Base-by-base conservation (phyloP, 2,113 vertebrate genomes). In the Alethe castanea region DNA sequence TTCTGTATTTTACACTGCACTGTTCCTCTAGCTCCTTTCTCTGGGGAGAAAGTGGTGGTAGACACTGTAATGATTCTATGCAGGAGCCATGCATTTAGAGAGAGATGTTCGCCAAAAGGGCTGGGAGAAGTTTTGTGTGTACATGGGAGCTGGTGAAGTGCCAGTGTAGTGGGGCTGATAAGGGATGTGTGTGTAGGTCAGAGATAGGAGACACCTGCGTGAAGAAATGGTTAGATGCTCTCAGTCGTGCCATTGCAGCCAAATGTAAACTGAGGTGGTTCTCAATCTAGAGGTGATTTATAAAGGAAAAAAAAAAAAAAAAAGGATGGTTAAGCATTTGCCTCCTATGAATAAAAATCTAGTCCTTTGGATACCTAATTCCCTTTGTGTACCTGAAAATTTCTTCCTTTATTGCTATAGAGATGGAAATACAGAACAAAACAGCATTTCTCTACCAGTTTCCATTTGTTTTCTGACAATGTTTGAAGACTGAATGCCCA, bases 101-200 rank as follows among this genome's bases (percentile, higher is more conserved):
- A 5, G 8, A 59, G 2, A 28, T 2, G 19, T 23, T 71, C 22
- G 38, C 26, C 33, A 67, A 45, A 54, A 9, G 2, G 13, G 1
- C 11, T 48, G n/a, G 22, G 19, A 72, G 52, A 24, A 81, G 2
- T 29, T 81, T 74, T 42, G 50, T 86, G 42, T n/a, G 19, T 13
- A 35, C 4, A 1, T 13, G 16, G 12, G 42, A 40, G 14, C 9
- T 52, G n/a, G 4, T 0, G 2, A n/a, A 10, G 29, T 45, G 64
- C 13, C 36, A 11, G 8, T 12, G 4, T 33, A 35, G 33, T 50
- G 26, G 38, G 14, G 22, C 22, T 67, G 26, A 15, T 33, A 28
- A 33, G 53, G 33, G 22, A 44, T 26, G 9, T 19, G 4, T 45
- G 15, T 45, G 15, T 14, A 53, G 28, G 6, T 61, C 54, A 66